A percentile compares a stretch with the other conserved stretches of the same genome.
Conservation (phyloP, 92 coral and sea anemone species). For the Epizoanthus fatuus region DNA sequence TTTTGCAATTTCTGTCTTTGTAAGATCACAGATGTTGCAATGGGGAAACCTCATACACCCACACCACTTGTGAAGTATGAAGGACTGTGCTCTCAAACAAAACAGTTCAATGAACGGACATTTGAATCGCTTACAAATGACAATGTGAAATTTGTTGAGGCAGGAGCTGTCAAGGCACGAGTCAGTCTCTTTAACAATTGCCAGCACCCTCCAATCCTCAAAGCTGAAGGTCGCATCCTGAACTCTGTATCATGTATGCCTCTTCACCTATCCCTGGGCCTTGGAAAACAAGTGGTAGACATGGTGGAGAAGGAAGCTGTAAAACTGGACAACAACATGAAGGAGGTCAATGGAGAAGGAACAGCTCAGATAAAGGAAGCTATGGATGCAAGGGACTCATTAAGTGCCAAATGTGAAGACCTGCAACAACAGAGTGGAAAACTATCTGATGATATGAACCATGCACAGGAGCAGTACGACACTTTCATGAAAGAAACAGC, state of each 20-base stretch:
- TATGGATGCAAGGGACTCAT: slow-evolving; percentile 17
- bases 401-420: not conserved
- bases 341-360: slow-evolving; percentile 51
- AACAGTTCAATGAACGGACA: slow-evolving; percentile 8
- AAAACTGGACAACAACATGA: slow-evolving; percentile 43
- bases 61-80: slow-evolving; percentile 8
- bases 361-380: slow-evolving; percentile 9
- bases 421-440: not conserved
- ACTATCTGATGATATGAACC: too few species aligned
- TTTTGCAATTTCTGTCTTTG: slow-evolving; percentile 40
- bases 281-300: slow-evolving; percentile 55
- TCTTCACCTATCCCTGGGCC: slow-evolving; percentile 60
- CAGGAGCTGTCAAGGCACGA: slow-evolving; percentile 36
- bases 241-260: too few species aligned
- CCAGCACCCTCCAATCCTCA: slow-evolving; percentile 32
- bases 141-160: slow-evolving; percentile 11
- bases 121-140: not conserved
- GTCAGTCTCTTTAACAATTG: slow-evolving; percentile 50
- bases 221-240: slow-evolving; percentile 23
- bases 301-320: slow-evolving; percentile 47
- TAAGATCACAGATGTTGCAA: slow-evolving; percentile 47
- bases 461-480: not conserved
- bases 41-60: slow-evolving; percentile 53
- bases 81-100: not conserved
- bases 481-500: slow-evolving; percentile 29